Percentiles rank a stretch among this genome's conserved stretches.
Conservation (phyloP, 2,113 vertebrate species). For the Brachyhypopomus gauderio region DNA sequence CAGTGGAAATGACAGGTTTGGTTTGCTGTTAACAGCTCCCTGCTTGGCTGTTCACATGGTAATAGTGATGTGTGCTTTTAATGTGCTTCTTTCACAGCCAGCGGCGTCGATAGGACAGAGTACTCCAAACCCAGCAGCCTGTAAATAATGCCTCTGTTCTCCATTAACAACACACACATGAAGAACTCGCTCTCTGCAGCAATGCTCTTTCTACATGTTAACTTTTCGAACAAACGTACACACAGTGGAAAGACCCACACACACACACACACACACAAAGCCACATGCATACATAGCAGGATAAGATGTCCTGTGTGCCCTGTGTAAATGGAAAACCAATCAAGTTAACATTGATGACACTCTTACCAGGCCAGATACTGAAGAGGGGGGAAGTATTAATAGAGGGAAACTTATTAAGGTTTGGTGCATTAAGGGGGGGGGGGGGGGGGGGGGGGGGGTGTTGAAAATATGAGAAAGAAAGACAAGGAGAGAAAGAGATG, state of each 20-base stretch:
- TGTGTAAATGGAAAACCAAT: not conserved
- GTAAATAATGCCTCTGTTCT: constrained; percentile 37
- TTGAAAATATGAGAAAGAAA: constrained; percentile 36
- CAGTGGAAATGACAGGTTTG: not conserved
- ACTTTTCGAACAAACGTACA: constrained; percentile 56
- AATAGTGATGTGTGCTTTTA: constrained; percentile 24
- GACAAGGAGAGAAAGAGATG: constrained; percentile 23
- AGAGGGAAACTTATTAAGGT: constrained; percentile 63
- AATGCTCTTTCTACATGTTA: constrained; percentile 30
- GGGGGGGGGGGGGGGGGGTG: constrained; percentile 32
- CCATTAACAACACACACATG: constrained; percentile 29
- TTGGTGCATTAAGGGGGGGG: constrained; percentile 61
- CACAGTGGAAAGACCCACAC: constrained; percentile 40
- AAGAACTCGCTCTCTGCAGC: not conserved
- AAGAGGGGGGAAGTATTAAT: constrained; percentile 70
- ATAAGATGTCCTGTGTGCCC: not conserved
- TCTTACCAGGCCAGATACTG: constrained; percentile 63
- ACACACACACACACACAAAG: no score
- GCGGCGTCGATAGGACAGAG: not conserved
- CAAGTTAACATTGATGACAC: constrained; percentile 69
- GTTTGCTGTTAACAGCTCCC: not conserved
- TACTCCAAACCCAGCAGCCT: constrained; percentile 32
- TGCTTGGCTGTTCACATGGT: constrained; percentile 8
- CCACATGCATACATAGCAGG: not conserved
- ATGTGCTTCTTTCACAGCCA: constrained; percentile 12